Evolutionary conservation across 2,113 vertebrate genomes (phyloP).

Genomic region (Sorex fumeus): DNA sequence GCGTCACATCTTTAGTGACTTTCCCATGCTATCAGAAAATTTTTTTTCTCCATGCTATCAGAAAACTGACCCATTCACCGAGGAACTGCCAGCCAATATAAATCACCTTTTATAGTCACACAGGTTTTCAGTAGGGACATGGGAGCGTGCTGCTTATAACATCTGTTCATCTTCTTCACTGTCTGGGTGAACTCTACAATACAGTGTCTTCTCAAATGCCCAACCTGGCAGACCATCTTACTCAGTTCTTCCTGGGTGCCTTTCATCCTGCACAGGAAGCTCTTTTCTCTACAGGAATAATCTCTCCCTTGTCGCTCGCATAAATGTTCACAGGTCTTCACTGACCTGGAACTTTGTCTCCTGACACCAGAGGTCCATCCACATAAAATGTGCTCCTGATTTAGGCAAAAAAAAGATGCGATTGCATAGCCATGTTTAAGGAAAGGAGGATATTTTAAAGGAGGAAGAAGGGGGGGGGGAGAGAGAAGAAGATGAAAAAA

Average conservation of each 20-base stretch:
- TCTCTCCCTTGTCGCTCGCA: background rate
- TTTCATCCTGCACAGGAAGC: background rate
- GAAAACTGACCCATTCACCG: background rate
- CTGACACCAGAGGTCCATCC: background rate
- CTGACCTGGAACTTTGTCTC: background rate
- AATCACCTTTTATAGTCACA: constrained; percentile 9
- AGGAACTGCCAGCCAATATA: background rate
- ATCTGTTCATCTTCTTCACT: background rate
- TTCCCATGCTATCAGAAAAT: no score
- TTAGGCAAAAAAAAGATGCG: background rate
- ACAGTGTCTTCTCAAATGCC: background rate
- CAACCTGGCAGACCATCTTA: background rate
- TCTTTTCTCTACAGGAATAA: background rate
- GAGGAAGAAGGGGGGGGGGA: background rate
- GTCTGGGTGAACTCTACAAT: background rate
- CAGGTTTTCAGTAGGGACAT: background rate
- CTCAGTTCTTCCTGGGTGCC: background rate
- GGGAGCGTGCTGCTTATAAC: background rate
- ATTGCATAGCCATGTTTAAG: constrained; percentile 25
- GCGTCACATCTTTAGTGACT: constrained; percentile 3
- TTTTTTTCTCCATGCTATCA: constrained; percentile 27
- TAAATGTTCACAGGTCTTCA: constrained; percentile 15
- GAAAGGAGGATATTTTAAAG: background rate
- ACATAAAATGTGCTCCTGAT: background rate
- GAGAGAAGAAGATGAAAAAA: background rate